Evolutionary conservation across 2,888 invertebrate species (phyloP), one percentile per base, ranked within the genome.

Genomic region (Conomelus anceps): DNA sequence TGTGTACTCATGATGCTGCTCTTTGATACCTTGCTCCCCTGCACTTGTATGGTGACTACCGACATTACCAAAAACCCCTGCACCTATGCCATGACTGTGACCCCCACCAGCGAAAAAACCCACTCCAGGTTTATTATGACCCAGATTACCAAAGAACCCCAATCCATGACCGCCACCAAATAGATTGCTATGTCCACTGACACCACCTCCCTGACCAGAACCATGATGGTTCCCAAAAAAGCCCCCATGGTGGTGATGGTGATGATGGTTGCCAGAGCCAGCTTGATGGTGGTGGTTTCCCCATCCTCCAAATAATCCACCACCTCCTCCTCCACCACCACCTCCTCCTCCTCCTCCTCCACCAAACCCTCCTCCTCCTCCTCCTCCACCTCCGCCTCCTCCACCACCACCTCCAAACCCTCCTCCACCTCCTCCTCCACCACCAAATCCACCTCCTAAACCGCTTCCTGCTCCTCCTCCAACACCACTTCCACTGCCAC

Each of bases 21-120:
- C 86, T 26, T 86, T 24, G 24, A 29, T 86, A 23, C 86, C 86
- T 6, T 26, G 24, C 24, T 24, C 23, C 1, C 29, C 29, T 13
- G 23, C 22, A 20, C 26, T 86, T 11, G 86, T 3, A n/a, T 86
- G 86, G 23, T 86, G 86, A 26, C 86, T 86, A 4, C 86, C 86
- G 3, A 86, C 86, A 7, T 22, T 22, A 1, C 86, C 86, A 26
- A 26, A 86, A 22, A 86, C 86, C 0, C 86, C 86, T 0, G 26
- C 86, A 7, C 86, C 86, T 26, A 86, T 86, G 22, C 86, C 86
- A 24, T 86, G 86, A n/a, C 86, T 86, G 86, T 86, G 86, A n/a
- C 86, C 29, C 22, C 86, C 86, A n/a, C 86, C 86, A 86, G 86
- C 86, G 24, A 86, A 86, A 86, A 86, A 86, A 11, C 86, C 86